A percentile compares a stretch with the other conserved stretches of the same genome.
Conservation (phyloP, 2,797 vertebrate genomes). For the Manis pentadactyla region DNA sequence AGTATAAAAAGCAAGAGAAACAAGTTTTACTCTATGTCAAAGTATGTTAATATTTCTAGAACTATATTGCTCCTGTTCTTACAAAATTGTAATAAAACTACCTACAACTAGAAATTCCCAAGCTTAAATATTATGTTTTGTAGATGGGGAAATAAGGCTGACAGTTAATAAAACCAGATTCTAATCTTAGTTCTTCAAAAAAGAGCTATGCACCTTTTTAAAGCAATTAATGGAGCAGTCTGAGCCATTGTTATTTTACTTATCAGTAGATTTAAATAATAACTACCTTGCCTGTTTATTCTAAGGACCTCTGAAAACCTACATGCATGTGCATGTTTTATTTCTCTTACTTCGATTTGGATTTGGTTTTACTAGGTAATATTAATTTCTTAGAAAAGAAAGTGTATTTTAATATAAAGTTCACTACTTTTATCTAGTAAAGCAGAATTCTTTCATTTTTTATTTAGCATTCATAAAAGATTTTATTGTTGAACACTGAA, state of each 20-base stretch:
- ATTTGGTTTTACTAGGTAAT: slow-evolving; percentile 1
- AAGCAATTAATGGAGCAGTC: neutral
- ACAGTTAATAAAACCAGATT: neutral
- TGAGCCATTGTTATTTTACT: neutral
- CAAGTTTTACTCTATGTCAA: neutral
- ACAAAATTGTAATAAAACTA: neutral
- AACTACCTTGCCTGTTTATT: neutral
- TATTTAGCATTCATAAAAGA: neutral
- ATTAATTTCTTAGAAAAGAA: neutral
- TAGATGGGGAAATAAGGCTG: neutral
- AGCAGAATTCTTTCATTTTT: slow-evolving; percentile 13
- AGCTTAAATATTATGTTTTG: neutral
- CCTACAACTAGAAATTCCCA: neutral
- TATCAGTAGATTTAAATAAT: neutral
- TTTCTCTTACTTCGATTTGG: neutral
- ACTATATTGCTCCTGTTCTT: neutral
- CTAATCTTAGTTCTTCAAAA: neutral
- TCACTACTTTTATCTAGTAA: neutral
- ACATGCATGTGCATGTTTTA: neutral
- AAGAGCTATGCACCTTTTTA: neutral
- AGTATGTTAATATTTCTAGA: neutral
- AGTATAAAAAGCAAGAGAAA: neutral
- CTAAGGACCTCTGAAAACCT: neutral
- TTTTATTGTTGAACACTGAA: slow-evolving; percentile 14
- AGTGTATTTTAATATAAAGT: slow-evolving; percentile 1